Conservation (phyloP, 2,113 vertebrate species). For the Callithrix jacchus region DNA sequence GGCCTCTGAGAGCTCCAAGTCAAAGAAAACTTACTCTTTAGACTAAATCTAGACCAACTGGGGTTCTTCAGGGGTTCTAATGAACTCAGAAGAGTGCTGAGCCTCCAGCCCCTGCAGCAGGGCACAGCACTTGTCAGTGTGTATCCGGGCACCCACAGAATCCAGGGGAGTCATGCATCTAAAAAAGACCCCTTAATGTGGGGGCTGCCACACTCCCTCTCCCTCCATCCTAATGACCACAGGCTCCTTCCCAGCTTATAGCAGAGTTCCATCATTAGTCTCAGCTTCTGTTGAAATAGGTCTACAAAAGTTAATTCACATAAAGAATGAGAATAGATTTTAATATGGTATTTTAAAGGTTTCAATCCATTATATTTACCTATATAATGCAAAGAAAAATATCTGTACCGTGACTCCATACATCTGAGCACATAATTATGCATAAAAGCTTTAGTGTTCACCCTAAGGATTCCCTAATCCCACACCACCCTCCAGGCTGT, state of each 20-base stretch:
- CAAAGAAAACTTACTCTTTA: background rate
- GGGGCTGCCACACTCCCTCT: background rate
- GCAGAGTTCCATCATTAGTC: background rate
- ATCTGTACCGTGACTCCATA: background rate
- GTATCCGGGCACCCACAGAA: background rate
- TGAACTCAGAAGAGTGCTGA: background rate
- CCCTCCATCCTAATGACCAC: background rate
- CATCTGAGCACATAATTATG: background rate
- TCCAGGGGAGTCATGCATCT: background rate
- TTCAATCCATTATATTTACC: background rate
- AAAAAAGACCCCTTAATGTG: background rate
- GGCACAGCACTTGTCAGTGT: background rate
- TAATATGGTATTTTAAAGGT: background rate
- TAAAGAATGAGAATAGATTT: background rate
- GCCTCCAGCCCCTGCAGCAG: background rate
- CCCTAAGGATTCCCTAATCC: background rate
- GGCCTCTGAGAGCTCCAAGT: background rate
- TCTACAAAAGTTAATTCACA: background rate
- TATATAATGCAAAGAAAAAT: constrained; percentile 8
- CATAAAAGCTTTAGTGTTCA: background rate
- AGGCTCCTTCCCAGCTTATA: background rate
- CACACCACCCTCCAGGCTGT: background rate
- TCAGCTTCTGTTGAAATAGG: background rate
- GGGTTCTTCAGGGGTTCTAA: background rate
- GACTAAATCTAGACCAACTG: background rate